Percentiles rank a stretch among this genome's conserved stretches.
Conservation (phyloP, 2,113 vertebrate species). For the Poeciliopsis prolifica region DNA sequence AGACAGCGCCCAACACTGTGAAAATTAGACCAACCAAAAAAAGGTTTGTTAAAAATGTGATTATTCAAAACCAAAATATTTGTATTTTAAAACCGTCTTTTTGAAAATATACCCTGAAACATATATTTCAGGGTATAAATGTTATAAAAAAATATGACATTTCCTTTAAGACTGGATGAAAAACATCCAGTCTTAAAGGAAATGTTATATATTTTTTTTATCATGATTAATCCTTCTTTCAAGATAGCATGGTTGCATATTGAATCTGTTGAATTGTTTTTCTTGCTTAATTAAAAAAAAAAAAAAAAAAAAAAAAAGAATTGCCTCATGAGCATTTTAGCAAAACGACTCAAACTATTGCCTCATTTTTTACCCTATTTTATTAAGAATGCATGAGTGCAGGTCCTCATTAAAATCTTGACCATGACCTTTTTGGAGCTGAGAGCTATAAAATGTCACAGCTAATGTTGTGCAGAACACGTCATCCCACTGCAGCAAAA, state of each 20-base stretch:
- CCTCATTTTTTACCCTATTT: conserved; percentile 5
- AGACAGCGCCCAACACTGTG: too few relatives aligned
- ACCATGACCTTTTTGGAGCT: conserved; percentile 45
- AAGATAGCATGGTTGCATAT: not conserved
- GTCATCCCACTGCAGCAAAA: conserved; percentile 14
- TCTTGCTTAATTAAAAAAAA: too few relatives aligned
- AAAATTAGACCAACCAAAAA: too few relatives aligned
- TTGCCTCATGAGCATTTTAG: not conserved
- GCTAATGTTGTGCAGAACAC: conserved; percentile 25
- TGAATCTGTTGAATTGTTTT: not conserved
- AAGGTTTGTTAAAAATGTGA: too few relatives aligned
- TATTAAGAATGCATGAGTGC: conserved; percentile 2
- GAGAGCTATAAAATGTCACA: conserved; percentile 45
- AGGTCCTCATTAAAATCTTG: conserved; percentile 49
- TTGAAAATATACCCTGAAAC: not conserved
- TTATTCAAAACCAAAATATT: too few relatives aligned
- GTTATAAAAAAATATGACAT: too few relatives aligned
- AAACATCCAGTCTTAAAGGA: not conserved
- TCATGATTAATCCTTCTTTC: not conserved
- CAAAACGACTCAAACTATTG: not conserved
- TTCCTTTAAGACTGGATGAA: not conserved
- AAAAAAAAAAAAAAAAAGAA: not conserved
- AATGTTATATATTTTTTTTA: not conserved
- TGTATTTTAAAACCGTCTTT: too few relatives aligned
- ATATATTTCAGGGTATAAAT: too few relatives aligned